Conservation (phyloP, 2,888 invertebrate species). For the Zele albiditarsus region DNA sequence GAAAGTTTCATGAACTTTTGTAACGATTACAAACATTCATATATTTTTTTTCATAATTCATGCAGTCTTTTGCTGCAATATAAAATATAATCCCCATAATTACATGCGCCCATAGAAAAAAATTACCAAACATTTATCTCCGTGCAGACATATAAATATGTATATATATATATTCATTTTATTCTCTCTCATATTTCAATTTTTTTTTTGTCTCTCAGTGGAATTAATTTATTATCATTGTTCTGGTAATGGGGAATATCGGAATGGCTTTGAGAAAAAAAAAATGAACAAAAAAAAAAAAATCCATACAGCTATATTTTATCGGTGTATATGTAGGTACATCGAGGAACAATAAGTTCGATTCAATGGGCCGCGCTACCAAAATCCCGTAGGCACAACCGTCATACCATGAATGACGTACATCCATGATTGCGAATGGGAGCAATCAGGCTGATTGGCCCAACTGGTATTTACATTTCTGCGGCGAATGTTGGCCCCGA, state of each 20-base stretch:
- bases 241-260: not conserved
- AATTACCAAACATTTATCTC: not conserved
- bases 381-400: slow-evolving; percentile 53
- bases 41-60: no score
- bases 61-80: no score
- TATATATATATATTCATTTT: not conserved
- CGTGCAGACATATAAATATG: not conserved
- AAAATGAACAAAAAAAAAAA: not conserved
- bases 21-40: no score
- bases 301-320: not conserved
- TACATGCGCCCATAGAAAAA: not conserved
- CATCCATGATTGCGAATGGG: slow-evolving; percentile 67
- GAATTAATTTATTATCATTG: not conserved
- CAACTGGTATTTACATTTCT: slow-evolving; percentile 69
- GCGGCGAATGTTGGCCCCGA: slow-evolving; percentile 51
- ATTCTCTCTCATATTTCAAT: slow-evolving; percentile 19
- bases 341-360: slow-evolving; percentile 28
- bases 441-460: slow-evolving; percentile 73
- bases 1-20: no score
- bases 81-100: no score
- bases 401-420: slow-evolving; percentile 64
- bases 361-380: slow-evolving; percentile 24
- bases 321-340: not conserved
- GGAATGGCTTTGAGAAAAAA: not conserved
- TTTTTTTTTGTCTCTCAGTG: slow-evolving; percentile 26